Percentiles rank a stretch among this genome's conserved stretches.
Evolutionary conservation across 2,113 vertebrate species (phyloP).

Genomic region (Nothoprocta perdicaria): DNA sequence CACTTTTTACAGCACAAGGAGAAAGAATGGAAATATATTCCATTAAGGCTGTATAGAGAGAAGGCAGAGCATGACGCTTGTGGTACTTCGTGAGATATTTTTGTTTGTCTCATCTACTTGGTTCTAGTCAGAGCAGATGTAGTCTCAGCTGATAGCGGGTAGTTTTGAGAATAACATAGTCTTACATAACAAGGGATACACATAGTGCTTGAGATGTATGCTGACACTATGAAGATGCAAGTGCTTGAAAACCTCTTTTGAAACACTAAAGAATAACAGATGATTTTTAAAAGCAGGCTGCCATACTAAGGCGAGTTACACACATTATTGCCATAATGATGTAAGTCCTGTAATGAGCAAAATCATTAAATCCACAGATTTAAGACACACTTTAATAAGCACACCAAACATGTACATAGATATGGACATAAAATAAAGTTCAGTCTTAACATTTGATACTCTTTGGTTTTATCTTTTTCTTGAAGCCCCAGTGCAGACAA

Average conservation of each 20-base stretch:
- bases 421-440: neutral
- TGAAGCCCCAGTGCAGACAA: neutral
- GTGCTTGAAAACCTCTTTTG: neutral
- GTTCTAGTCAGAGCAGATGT: neutral
- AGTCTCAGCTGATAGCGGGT: neutral
- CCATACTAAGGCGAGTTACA: neutral
- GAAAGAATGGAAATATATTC: neutral
- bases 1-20: neutral
- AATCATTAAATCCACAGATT: neutral
- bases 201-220: neutral
- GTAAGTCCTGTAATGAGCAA: neutral
- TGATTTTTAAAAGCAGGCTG: neutral
- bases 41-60: neutral
- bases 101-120: neutral
- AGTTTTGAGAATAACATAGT: neutral
- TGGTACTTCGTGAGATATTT: neutral
- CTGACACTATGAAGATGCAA: neutral
- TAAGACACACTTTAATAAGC: neutral
- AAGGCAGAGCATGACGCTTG: fast-evolving
- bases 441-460: neutral
- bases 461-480: neutral
- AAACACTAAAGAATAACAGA: neutral
- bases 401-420: neutral
- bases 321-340: neutral
- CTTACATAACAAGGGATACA: neutral